Base-by-base conservation (phyloP, 2,113 vertebrate species). In the Rhynchomys soricoides region DNA sequence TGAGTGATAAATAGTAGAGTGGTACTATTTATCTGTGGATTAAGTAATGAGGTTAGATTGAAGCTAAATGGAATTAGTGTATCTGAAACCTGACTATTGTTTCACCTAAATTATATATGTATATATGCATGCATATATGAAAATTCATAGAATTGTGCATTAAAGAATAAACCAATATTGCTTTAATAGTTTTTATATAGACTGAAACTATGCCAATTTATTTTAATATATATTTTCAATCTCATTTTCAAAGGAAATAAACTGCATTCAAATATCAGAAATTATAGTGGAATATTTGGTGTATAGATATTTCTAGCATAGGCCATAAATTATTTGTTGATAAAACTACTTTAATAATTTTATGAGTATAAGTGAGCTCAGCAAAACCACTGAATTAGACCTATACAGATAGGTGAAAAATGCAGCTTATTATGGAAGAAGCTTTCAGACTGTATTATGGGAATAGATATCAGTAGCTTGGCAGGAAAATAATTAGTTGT, bases 331-430 rank as follows among this genome's bases (percentile, higher is more conserved):
- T 78, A 45, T 73, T 85, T 89, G 10, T 86, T 89, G 59, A 70
- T 87, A 75, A 66, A 75, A 34, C 5, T 90, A 87, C 73, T 74
- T 68, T 66, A 86, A 86, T 93, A 73, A 21, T 66, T 95, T 94
- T 59, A 74, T n/a, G 9, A 95, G 19, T 11, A 57, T 21, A 74
- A 62, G 59, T 26, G 24, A 62, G 26, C 24, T 26, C 26, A 64
- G 62, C 26, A 29, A 64, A 64, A 64, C 9, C 62, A 64, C 62
- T 64, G 62, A 64, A 64, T 26, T 64, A 64, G 24, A 64, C 8
- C 26, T 29, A 26, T 29, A 29, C 9, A 64, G 26, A 29, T 29
- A 64, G 26, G 24, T 29, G 62, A 29, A 29, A 21, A 64, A 64
- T 64, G 29, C 8, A 64, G 26, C 26, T 64, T 29, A 26, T 29